Percentiles rank a stretch among this genome's conserved stretches.
phyloP scores from a whole-genome alignment of 2,113 vertebrate species.

The Mastomys natalensis region DNA sequence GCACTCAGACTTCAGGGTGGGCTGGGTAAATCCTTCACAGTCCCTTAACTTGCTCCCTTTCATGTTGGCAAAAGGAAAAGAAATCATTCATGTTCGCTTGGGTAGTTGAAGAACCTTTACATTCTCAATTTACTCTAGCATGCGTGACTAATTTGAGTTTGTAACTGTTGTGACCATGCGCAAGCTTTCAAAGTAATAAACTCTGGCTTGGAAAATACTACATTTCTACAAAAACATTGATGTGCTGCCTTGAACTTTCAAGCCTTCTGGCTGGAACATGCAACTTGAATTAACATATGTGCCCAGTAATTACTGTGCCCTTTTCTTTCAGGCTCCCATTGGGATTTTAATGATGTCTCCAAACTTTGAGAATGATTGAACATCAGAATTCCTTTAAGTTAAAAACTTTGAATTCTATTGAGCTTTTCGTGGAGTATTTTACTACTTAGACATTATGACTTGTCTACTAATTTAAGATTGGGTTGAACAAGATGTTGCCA shows the following conservation, averaged over 20 bases:
- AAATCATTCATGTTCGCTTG: slow-evolving; percentile 53
- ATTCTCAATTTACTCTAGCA: slow-evolving; percentile 52
- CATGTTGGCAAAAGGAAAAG: slow-evolving; percentile 48
- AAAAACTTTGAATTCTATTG: slow-evolving; percentile 65
- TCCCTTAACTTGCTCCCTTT: slow-evolving; percentile 3
- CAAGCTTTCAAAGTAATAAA: slow-evolving; percentile 53
- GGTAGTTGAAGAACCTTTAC: slow-evolving; percentile 66
- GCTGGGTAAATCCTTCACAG: not conserved
- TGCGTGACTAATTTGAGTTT: slow-evolving; percentile 63
- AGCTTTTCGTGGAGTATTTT: slow-evolving; percentile 62
- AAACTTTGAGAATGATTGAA: slow-evolving; percentile 94
- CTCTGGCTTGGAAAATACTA: slow-evolving; percentile 35
- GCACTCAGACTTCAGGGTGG: not conserved
- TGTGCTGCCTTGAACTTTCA: slow-evolving; percentile 46
- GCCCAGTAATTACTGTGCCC: slow-evolving; percentile 60
- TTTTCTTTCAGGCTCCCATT: slow-evolving; percentile 89
- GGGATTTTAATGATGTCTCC: slow-evolving; percentile 92
- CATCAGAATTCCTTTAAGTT: slow-evolving; percentile 64
- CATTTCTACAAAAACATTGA: slow-evolving; percentile 50
- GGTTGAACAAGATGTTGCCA: slow-evolving; percentile 43
- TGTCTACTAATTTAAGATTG: slow-evolving; percentile 56
- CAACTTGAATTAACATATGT: slow-evolving; percentile 55
- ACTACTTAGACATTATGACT: slow-evolving; percentile 64
- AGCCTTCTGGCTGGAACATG: slow-evolving; percentile 54
- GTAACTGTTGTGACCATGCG: slow-evolving; percentile 28